Evolutionary conservation across 2,888 invertebrate genomes (phyloP), one percentile per base, ranked within the genome.

Genomic region (Diabrotica balteata): DNA sequence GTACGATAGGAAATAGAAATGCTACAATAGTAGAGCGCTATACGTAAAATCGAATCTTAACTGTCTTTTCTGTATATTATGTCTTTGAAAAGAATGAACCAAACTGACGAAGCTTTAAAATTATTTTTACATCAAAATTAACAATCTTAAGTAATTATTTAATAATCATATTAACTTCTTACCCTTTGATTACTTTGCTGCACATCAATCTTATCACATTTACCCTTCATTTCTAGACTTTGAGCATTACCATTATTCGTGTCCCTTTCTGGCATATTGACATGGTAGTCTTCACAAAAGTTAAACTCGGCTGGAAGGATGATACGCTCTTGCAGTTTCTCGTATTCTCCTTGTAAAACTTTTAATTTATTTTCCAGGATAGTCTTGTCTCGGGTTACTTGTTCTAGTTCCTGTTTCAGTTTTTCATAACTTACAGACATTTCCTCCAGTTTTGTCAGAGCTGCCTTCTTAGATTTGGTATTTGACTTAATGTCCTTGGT

Each of bases 371-470:
- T 77, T 64, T 81, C 79, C 47, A 81, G 60, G 44, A 78, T 78
- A 52, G 78, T 76, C 68, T 80, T 81, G 55, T 82, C 81, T 52
- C 77, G 67, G 42, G 72, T 75, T 7, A 78, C 75, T 71, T 79
- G 77, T 53, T 80, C 79, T 45, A 82, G 59, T 54, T 80, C 77
- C 10, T 73, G 68, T 43, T 76, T 78, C 7, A 80, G 63, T 43
- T 72, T 66, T 7, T 79, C 77, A 7, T 72, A 69, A 51, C 72
- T 72, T 42, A 66, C 65, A 8, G 77, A 74, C 2, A 76, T 75
- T 63, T 81, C 80, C 68, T 83, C 82, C 58, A 83, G 70, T 68
- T 81, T 82, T 0, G 77, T 77, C 43, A 83, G 66, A 2, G 81
- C 80, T 7, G 75, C 50, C 62, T 81, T 82, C 64, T 81, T 82